phyloP scores from a whole-genome alignment of 2,797 vertebrate genomes.

The Decapterus maruadsi region DNA sequence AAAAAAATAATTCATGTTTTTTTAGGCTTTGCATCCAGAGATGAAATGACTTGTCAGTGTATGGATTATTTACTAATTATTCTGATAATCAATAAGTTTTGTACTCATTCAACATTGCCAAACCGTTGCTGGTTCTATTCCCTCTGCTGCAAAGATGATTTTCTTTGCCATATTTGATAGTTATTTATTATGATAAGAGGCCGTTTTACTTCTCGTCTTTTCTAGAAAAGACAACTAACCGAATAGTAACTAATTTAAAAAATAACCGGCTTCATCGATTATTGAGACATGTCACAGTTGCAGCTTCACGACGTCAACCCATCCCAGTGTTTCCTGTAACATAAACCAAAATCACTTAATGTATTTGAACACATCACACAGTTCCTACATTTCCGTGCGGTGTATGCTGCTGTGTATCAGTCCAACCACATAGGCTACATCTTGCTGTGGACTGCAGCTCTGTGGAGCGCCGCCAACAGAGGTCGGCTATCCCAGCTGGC shows the following conservation, averaged over 20 bases:
- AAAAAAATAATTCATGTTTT: no score
- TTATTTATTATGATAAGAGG: background rate
- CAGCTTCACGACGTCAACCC: background rate
- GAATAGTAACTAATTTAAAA: background rate
- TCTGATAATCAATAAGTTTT: background rate
- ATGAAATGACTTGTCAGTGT: background rate
- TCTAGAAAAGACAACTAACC: background rate
- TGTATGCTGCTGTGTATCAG: constrained; percentile 4
- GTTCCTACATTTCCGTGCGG: constrained; percentile 5
- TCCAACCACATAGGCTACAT: constrained; percentile 76
- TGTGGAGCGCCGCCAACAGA: constrained; percentile 86
- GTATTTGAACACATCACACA: background rate
- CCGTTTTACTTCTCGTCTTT: background rate
- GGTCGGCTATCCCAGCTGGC: constrained; percentile 90
- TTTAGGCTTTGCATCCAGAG: background rate
- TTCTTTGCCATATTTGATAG: constrained; percentile 9
- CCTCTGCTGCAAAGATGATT: background rate
- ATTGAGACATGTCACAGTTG: background rate
- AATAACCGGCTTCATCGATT: background rate
- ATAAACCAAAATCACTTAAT: constrained; percentile 2
- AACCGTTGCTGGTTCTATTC: background rate
- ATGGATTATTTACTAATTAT: background rate
- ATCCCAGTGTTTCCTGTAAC: background rate
- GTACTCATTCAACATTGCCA: background rate
- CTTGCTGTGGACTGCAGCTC: constrained; percentile 77